Percentiles rank a stretch among this genome's conserved stretches.
Conservation (phyloP, 2,113 vertebrate genomes). For the Psilopsiagon aymara region DNA sequence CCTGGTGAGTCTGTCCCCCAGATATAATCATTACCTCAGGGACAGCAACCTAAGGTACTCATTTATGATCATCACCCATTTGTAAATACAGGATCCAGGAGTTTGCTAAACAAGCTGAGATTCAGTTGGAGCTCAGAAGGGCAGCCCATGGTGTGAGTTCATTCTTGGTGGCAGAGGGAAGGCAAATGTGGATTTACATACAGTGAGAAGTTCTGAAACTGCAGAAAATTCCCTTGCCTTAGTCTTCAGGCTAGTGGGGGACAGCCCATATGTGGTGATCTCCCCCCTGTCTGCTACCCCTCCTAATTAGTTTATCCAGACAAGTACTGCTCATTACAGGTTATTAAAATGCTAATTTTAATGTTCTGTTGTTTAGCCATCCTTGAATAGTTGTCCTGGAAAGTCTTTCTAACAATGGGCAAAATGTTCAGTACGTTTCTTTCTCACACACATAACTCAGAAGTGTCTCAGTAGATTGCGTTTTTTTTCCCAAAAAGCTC, state of each 20-base stretch:
- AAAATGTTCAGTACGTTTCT: neutral
- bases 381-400: neutral
- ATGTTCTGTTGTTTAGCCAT: neutral
- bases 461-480: neutral
- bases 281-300: neutral
- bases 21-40: neutral
- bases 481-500: neutral
- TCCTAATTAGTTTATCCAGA: neutral
- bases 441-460: neutral
- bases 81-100: neutral
- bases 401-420: neutral
- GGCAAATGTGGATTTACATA: neutral
- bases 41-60: accelerated
- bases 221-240: neutral
- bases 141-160: neutral
- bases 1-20: neutral
- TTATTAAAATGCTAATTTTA: neutral
- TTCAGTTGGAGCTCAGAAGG: neutral
- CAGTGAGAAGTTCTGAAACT: neutral
- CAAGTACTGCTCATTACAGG: neutral
- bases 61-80: neutral
- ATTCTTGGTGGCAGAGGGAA: neutral
- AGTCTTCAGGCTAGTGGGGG: neutral
- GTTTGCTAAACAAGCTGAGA: neutral
- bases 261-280: neutral